Base-by-base conservation (phyloP, 1,140 invertebrate species). In the Archivesica marissinica region DNA sequence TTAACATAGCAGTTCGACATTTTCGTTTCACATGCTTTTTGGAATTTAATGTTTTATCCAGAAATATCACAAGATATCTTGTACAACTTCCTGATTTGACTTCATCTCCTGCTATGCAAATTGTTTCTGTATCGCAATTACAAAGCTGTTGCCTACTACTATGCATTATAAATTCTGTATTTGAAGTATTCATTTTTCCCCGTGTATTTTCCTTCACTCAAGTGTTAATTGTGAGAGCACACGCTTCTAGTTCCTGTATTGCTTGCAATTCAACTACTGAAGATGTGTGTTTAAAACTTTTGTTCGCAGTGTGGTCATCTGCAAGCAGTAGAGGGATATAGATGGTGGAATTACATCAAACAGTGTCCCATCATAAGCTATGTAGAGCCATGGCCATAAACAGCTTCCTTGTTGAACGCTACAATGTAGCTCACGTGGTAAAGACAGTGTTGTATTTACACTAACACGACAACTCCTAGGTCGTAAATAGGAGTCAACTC, bases 401-500 rank as follows among this genome's bases (percentile, higher is more conserved):
- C 79, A 87, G 25, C 78, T 82, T 25, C 85, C 56, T 30, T 86
- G 85, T 17, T 52, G 74, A 38, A 85, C 82, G 70, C 74, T 70
- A 41, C 56, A 85, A 7, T 33, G 20, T 20, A 79, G 76, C 13
- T 68, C 44, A 17, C 52, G 47, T n/a, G 15, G 1, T 17, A 72
- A 70, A 38, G 85, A 86, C 9, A 47, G 4, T 2, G 3, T 52
- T 33, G 52, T 39, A 25, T 77, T 70, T 7, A 86, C 61, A 39
- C 61, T 47, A 17, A 86, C 78, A 7, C 61, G 39, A 56, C 78
- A 86, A 39, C 85, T 68, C 11, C 78, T 39, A 15, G 78, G 79
- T 66, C 85, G 56, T 11, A 80, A 41, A 38, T 81, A 76, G 25
- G 30, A 75, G 30, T 86, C 68, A 6, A 85, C n/a, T 75, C 82